Conservation (phyloP, 1,140 invertebrate species). For the Octopus sinensis region DNA sequence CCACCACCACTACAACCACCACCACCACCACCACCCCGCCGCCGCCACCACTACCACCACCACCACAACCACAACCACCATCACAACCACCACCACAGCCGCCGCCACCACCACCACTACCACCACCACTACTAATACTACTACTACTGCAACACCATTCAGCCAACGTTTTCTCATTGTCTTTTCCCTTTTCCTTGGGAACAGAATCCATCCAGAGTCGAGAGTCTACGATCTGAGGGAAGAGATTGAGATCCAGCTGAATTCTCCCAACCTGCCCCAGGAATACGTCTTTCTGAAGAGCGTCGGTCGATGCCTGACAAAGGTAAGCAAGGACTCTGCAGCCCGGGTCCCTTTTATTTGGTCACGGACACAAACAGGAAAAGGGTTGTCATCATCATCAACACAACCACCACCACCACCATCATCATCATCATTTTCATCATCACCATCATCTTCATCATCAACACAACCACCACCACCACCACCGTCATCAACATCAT, state of each 20-base stretch:
- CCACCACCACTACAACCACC: no score
- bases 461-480: no score
- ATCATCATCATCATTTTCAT: constrained; percentile 6
- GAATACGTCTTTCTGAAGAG: constrained; percentile 56
- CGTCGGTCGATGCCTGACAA: constrained; percentile 56
- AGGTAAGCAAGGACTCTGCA: constrained; percentile 37
- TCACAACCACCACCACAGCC: no score
- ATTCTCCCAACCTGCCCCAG: constrained; percentile 47
- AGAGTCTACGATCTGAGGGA: constrained; percentile 47
- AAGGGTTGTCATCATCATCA: background rate
- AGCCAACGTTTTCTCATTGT: no score
- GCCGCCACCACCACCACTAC: no score
- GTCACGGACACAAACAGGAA: constrained; percentile 16
- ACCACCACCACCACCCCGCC: no score
- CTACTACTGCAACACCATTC: no score
- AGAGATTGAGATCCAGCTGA: constrained; percentile 52
- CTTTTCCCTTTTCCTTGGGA: no score
- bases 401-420: constrained; percentile 17
- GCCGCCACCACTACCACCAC: no score
- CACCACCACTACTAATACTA: no score
- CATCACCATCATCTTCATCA: no score
- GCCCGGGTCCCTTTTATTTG: constrained; percentile 21
- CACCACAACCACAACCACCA: no score
- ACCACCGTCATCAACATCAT: constrained; percentile 14
- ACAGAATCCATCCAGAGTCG: constrained; percentile 51